phyloP scores from a whole-genome alignment of 2,888 invertebrate species.

The Petrolisthes manimaculis region DNA sequence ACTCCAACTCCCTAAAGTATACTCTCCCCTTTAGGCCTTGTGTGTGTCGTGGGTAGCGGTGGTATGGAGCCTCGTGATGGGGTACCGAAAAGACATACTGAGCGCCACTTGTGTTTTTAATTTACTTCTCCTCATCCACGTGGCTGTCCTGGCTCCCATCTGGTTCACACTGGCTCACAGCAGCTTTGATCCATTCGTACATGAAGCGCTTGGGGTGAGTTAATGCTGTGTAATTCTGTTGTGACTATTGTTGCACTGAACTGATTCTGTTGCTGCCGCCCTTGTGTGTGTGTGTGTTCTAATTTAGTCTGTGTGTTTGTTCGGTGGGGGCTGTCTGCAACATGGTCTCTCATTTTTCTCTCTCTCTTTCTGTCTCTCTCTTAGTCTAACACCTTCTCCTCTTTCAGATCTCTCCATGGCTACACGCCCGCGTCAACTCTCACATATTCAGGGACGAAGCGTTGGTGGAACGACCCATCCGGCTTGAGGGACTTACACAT shows the following conservation, averaged over 20 bases:
- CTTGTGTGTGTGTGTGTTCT: not conserved
- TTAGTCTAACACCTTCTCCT: not conserved
- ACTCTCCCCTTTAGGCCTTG: constrained; percentile 14
- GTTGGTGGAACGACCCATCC: constrained; percentile 72
- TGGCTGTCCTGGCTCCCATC: not conserved
- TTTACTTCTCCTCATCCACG: constrained; percentile 19
- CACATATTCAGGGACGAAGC: constrained; percentile 69
- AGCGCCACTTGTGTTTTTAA: not conserved
- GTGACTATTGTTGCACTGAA: not conserved
- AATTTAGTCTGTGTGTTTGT: not conserved
- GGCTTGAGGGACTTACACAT: constrained; percentile 70
- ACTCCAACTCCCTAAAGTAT: not conserved
- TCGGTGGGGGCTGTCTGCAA: not conserved
- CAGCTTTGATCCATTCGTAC: not conserved
- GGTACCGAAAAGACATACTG: not conserved
- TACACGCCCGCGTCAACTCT: constrained; percentile 67
- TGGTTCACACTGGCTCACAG: constrained; percentile 38
- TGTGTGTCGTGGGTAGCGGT: constrained; percentile 30
- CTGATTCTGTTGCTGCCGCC: not conserved
- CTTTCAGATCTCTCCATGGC: constrained; percentile 56
- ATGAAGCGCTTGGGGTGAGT: not conserved
- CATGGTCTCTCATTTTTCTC: not conserved
- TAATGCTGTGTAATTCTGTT: not conserved
- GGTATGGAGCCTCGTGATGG: constrained; percentile 27
- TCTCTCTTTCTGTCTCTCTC: not conserved